Evolutionary conservation across 2,113 vertebrate species (phyloP).

Genomic region (Istiophorus platypterus): DNA sequence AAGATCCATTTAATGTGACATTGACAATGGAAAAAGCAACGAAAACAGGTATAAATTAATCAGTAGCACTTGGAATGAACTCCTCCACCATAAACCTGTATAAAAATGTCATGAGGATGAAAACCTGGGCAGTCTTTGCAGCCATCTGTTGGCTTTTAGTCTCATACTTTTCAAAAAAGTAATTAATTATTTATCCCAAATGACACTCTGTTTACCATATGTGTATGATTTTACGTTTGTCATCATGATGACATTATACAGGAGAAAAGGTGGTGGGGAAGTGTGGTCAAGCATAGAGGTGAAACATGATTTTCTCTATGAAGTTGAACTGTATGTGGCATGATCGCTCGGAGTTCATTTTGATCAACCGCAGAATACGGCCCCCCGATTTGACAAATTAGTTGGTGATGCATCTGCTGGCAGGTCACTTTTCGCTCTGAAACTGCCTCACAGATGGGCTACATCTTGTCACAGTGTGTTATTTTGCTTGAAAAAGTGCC

Average conservation of each 20-base stretch:
- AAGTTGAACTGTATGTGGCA: constrained; percentile 20
- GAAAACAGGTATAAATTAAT: constrained; percentile 58
- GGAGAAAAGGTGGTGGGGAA: constrained; percentile 13
- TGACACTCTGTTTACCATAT: neutral
- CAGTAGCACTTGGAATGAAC: constrained; percentile 53
- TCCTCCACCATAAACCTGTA: constrained; percentile 41
- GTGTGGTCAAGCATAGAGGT: constrained; percentile 32
- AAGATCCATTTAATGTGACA: constrained; percentile 80
- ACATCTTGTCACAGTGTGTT: constrained; percentile 53
- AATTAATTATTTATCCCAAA: constrained; percentile 4
- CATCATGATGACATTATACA: constrained; percentile 38
- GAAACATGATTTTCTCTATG: constrained; percentile 38
- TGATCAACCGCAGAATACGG: constrained; percentile 38
- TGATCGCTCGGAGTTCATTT: constrained; percentile 38
- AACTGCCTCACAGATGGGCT: constrained; percentile 58
- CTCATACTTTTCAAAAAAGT: neutral
- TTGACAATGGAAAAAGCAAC: constrained; percentile 69
- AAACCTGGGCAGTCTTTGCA: constrained; percentile 4
- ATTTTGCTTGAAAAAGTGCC: constrained; percentile 48
- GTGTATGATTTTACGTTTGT: constrained; percentile 1
- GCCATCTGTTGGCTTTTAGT: constrained; percentile 3
- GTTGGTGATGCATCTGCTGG: constrained; percentile 54
- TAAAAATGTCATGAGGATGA: constrained; percentile 40
- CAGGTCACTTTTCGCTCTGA: constrained; percentile 79
- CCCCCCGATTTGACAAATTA: constrained; percentile 55